Evolutionary conservation across 2,888 invertebrate genomes (phyloP).

Genomic region (Notodonta dromedarius): DNA sequence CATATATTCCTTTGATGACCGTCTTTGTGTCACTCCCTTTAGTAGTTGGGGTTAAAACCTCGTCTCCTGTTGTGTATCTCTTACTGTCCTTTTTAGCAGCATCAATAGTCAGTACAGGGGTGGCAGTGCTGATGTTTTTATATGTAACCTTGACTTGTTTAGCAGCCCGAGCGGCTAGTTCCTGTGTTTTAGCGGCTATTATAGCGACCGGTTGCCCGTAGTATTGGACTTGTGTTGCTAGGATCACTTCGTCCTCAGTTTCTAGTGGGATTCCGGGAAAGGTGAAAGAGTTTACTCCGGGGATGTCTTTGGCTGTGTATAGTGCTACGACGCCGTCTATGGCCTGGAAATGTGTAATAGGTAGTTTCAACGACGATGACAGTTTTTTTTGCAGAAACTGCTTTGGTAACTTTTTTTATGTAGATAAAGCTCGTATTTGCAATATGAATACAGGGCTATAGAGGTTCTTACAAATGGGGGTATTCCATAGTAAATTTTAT

Average conservation of each 20-base stretch:
- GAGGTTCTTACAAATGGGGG: no score
- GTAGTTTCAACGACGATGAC: no score
- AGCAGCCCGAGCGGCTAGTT: slow-evolving; percentile 82
- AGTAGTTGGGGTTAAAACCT: slow-evolving; percentile 53
- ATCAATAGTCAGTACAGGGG: slow-evolving; percentile 68
- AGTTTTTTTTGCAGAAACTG: no score
- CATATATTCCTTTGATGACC: slow-evolving; percentile 83
- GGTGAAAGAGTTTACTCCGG: slow-evolving; percentile 85
- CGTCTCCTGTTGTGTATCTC: slow-evolving; percentile 49
- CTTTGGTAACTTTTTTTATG: no score
- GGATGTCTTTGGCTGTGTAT: slow-evolving; percentile 87
- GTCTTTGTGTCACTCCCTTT: slow-evolving; percentile 63
- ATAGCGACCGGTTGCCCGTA: slow-evolving; percentile 89
- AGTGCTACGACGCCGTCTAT: slow-evolving; percentile 87
- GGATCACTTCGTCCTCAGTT: slow-evolving; percentile 76
- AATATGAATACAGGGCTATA: no score
- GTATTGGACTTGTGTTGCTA: slow-evolving; percentile 83
- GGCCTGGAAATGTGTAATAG: slow-evolving; percentile 62
- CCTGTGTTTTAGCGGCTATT: slow-evolving; percentile 85
- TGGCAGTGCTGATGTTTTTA: slow-evolving; percentile 54
- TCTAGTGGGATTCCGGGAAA: slow-evolving; percentile 59
- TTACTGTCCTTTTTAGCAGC: slow-evolving; percentile 73
- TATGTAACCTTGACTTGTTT: slow-evolving; percentile 85
- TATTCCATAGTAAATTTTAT: no score
- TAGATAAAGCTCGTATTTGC: no score